A percentile compares a stretch with the other conserved stretches of the same genome.
Conservation (phyloP, 2,797 vertebrate genomes). For the Neopelma chrysocephalum region DNA sequence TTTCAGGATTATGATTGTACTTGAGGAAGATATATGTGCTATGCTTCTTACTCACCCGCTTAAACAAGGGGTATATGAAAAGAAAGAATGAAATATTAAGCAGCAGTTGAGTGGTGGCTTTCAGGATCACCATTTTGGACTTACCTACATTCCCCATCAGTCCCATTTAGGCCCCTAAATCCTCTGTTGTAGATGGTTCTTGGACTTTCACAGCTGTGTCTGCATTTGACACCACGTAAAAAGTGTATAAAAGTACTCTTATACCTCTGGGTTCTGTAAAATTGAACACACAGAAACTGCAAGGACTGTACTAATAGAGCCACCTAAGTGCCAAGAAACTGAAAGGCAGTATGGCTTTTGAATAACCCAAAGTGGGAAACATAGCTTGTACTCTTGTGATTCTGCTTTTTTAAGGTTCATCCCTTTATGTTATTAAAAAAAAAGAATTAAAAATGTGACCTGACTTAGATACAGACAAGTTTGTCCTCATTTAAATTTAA, state of each 20-base stretch:
- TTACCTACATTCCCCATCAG: background rate
- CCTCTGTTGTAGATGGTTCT: background rate
- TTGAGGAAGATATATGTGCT: background rate
- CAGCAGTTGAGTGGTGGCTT: background rate
- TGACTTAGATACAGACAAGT: background rate
- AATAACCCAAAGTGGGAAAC: background rate
- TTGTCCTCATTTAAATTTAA: background rate
- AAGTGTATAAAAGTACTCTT: background rate
- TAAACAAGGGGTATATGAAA: background rate
- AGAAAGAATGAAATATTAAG: background rate
- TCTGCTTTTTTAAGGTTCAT: background rate
- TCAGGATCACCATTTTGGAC: background rate
- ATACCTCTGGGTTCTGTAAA: background rate
- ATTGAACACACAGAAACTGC: background rate
- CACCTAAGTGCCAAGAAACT: background rate
- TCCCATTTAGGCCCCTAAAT: background rate
- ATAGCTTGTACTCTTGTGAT: background rate
- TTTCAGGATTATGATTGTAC: background rate
- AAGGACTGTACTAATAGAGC: background rate
- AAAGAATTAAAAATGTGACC: background rate
- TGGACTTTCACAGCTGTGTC: background rate
- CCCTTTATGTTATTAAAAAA: background rate
- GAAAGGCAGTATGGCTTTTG: background rate
- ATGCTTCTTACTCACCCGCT: background rate
- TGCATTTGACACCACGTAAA: background rate